phyloP scores from a whole-genome alignment of 2,888 invertebrate species.

The Hemicrepidius hirtus region DNA sequence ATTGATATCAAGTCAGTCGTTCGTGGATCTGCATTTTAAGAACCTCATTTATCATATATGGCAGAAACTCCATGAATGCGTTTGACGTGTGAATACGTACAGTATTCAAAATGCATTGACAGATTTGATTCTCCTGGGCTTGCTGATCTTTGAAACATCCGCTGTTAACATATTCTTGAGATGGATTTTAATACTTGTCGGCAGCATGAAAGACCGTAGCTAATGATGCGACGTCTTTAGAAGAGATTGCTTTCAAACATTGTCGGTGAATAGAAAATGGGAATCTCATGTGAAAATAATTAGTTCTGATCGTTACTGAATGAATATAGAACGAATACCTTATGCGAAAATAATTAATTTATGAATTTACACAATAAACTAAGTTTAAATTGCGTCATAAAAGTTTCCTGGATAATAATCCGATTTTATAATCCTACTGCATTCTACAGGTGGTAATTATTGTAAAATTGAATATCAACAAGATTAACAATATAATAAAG shows the following conservation, averaged over 20 bases:
- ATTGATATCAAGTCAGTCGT: slow-evolving; percentile 10
- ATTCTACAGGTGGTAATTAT: neutral
- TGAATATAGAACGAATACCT: neutral
- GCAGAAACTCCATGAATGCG: slow-evolving; percentile 27
- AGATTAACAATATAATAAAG: neutral
- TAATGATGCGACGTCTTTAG: slow-evolving; percentile 28
- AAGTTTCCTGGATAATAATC: neutral
- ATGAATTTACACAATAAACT: too few species aligned
- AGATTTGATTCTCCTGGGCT: slow-evolving; percentile 32
- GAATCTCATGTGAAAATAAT: neutral
- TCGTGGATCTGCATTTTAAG: slow-evolving; percentile 14
- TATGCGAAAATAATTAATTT: too few species aligned
- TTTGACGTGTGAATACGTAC: slow-evolving; percentile 37
- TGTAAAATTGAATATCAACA: neutral
- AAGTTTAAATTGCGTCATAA: too few species aligned
- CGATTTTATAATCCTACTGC: neutral
- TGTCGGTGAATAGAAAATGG: neutral
- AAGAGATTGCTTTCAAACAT: slow-evolving; percentile 7
- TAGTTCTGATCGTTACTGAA: neutral
- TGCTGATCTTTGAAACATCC: slow-evolving; percentile 15
- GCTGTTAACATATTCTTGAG: slow-evolving; percentile 19
- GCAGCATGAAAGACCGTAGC: neutral
- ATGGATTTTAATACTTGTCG: slow-evolving; percentile 9
- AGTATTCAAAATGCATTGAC: slow-evolving; percentile 30
- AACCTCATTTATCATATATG: slow-evolving; percentile 40